Conservation (phyloP, 2,797 vertebrate genomes). For the Denticeps clupeoides region DNA sequence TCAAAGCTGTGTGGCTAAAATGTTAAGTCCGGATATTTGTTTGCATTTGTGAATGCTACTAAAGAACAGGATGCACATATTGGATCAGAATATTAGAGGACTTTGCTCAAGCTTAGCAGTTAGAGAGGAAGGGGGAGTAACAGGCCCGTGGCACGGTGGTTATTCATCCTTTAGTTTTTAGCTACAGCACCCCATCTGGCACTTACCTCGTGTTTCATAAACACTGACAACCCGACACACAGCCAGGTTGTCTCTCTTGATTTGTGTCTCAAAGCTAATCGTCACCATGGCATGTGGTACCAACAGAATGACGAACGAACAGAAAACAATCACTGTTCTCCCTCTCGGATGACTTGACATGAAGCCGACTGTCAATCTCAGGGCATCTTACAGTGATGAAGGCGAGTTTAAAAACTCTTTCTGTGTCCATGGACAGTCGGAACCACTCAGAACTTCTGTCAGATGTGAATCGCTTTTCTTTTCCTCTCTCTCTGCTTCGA, state of each 20-base stretch:
- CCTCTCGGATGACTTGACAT: too few species aligned
- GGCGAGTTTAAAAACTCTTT: too few species aligned
- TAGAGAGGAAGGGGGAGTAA: background rate
- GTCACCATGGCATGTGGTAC: background rate
- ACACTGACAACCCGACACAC: background rate
- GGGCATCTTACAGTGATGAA: too few species aligned
- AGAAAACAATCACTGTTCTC: too few species aligned
- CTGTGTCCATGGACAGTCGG: too few species aligned
- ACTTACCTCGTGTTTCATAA: background rate
- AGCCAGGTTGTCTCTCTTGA: background rate
- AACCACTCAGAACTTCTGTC: too few species aligned
- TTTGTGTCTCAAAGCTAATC: background rate
- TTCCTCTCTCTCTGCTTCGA: conserved; percentile 8
- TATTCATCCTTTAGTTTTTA: too few species aligned
- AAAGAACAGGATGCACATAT: background rate
- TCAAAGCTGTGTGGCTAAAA: conserved; percentile 1
- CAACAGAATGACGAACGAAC: too few species aligned
- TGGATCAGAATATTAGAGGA: background rate
- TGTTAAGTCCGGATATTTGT: conserved; percentile 8
- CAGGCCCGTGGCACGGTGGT: too few species aligned
- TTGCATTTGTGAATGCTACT: background rate
- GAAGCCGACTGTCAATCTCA: too few species aligned
- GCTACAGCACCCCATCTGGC: too few species aligned
- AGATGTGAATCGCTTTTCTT: too few species aligned
- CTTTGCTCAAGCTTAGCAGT: background rate